phyloP scores from a whole-genome alignment of 2,113 vertebrate species.

The Erinaceus europaeus region DNA sequence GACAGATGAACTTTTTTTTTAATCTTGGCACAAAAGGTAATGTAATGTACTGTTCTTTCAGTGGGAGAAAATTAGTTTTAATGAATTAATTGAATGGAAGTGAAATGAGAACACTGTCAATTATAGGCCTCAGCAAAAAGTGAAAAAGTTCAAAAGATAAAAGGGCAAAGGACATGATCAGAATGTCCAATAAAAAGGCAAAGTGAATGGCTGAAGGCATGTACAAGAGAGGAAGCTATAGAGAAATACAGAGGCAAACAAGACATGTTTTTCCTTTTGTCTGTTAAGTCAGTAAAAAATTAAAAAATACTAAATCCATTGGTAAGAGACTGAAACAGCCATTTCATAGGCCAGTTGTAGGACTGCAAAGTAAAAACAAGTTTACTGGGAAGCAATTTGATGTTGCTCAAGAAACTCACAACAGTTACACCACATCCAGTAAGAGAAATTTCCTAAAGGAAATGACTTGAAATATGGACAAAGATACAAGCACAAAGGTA shows the following conservation, averaged over 20 bases:
- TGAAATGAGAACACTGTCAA: slow-evolving; percentile 48
- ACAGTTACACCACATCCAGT: neutral
- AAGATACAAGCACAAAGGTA: neutral
- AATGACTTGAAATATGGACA: slow-evolving; percentile 25
- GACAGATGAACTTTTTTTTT: slow-evolving; percentile 38
- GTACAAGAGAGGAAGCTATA: neutral
- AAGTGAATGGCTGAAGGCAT: neutral
- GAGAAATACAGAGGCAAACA: slow-evolving; percentile 9
- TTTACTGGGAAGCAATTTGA: neutral
- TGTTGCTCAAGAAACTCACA: neutral
- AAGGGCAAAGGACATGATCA: neutral
- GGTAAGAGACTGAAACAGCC: neutral
- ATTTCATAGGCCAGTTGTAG: neutral
- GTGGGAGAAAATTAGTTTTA: slow-evolving; percentile 17
- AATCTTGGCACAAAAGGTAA: neutral
- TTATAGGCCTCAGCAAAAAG: slow-evolving; percentile 17
- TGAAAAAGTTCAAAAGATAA: neutral
- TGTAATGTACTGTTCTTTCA: neutral
- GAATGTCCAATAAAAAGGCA: slow-evolving; percentile 10
- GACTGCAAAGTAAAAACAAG: neutral
- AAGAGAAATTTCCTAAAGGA: neutral
- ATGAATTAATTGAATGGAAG: slow-evolving; percentile 1
- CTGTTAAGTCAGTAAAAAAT: slow-evolving; percentile 25
- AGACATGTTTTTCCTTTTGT: neutral
- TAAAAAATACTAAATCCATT: neutral